Evolutionary conservation across 2,113 vertebrate genomes (phyloP), one percentile per base, ranked within the genome.

Genomic region (Harpagus bidentatus): DNA sequence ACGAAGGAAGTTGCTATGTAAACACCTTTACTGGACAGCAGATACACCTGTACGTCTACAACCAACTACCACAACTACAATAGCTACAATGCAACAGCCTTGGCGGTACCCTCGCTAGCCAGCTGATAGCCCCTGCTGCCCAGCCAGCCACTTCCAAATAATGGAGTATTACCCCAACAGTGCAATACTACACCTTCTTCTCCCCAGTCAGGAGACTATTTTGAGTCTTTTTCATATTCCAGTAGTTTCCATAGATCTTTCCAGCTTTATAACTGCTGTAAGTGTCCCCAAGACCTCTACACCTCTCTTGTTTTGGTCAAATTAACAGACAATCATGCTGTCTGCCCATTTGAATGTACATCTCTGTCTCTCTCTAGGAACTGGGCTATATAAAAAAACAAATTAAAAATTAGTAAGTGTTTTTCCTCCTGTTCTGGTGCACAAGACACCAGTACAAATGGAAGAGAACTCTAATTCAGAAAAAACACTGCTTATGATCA

Each of bases 311-410:
- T 19, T 89, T 72, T 50, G 7, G 23, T 50, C 1, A 1, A 59
- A 61, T 48, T 67, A 72, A 50, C n/a, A 85, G 29, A 40, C 29
- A 78, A 8, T 16, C 38, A 34, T 8, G 10, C 31, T 76, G 23
- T 45, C 23, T 86, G 76, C 28, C 40, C n/a, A 13, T 10, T 8
- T 74, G 31, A 82, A 66, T 0, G 0, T 17, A 36, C 0, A 1
- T 15, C 7, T 66, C 59, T 38, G 14, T 53, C 26, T 61, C 48
- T 50, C 50, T 50, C 50, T 15, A 62, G 42, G 31, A 79, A 88
- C 31, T 25, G 32, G 10, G 50, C 31, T 70, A 59, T 5, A 7
- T 28, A 61, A 56, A 66, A 74, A 74, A 40, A 47, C 4, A 9
- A 29, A 18, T 18, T 10, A 36, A 70, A 80, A 61, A 62, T 47